Base-by-base conservation (phyloP, 2,888 invertebrate species). In the Pecten maximus region DNA sequence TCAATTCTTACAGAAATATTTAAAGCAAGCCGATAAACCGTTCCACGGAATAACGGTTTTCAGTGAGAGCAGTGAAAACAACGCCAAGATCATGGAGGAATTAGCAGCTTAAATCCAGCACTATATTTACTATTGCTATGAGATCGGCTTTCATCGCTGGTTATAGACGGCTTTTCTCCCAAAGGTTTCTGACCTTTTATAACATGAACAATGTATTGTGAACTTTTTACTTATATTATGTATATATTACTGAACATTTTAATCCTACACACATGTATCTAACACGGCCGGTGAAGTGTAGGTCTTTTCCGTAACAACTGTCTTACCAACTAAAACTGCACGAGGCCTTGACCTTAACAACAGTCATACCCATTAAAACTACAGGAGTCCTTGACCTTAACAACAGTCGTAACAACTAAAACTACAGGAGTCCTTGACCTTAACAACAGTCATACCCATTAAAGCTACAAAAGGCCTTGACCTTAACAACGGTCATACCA, bases 1-100 rank as follows among this genome's bases (percentile, higher is more conserved):
- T 4, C 23, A 60, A 74, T 74, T 54, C 8, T 74, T 54, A 12
- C 89, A 89, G 89, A 15, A 39, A 54, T 89, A 89, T 54, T 87
- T 89, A 28, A 54, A 60, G 87, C 40, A 87, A 35, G 88, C 50
- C 87, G 87, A 48, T 60, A 50, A 40, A 19, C 89, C 87, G 54
- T 89, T 54, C 39, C 54, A 89, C 28, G 39, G 54, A 40, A 88
- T 89, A 8, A 48, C 54, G n/a, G 87, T 89, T 89, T 40, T 87
- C 50, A 87, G 48, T 15, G 87, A 54, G 54, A 88, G 48, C 40
- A 60, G 16, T 23, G 88, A 60, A 39, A 50, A 54, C 74, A 35
- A 15, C 19, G 87, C 40, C 16, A 50, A 8, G 6, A 60, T 74
- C 28, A 1, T 10, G 28, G 74, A 28, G 1, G 74, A 6, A 2